Evolutionary conservation across 2,113 vertebrate genomes (phyloP).

Genomic region (Dendrocopos noguchii): DNA sequence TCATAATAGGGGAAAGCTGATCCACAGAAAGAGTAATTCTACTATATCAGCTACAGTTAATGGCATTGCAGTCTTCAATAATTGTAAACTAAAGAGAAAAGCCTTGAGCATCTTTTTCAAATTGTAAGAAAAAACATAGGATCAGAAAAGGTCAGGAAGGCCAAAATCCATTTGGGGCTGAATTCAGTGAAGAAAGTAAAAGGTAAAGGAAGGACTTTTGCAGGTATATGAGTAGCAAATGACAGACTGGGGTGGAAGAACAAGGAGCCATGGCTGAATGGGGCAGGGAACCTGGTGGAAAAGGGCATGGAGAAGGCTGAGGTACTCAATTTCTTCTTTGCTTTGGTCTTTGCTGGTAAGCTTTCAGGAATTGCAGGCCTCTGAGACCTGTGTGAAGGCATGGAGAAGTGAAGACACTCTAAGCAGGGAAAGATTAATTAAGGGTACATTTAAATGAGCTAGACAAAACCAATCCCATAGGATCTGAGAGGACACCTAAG

Average conservation of each 20-base stretch:
- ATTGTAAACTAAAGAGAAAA: neutral
- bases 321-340: neutral
- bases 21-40: neutral
- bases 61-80: neutral
- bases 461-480: neutral
- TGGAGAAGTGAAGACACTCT: neutral
- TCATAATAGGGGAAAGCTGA: neutral
- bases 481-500: neutral
- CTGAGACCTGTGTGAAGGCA: neutral
- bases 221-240: neutral
- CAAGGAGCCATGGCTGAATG: neutral
- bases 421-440: neutral
- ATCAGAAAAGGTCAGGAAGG: neutral
- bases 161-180: neutral
- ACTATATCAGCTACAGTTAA: neutral
- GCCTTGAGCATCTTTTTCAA: neutral
- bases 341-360: neutral
- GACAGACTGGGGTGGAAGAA: neutral
- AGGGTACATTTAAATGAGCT: neutral
- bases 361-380: neutral
- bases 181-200: neutral
- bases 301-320: accelerated
- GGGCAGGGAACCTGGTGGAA: neutral
- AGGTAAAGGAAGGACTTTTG: neutral
- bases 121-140: neutral